phyloP scores from a whole-genome alignment of 2,797 vertebrate species.

The Alectoris magna region DNA sequence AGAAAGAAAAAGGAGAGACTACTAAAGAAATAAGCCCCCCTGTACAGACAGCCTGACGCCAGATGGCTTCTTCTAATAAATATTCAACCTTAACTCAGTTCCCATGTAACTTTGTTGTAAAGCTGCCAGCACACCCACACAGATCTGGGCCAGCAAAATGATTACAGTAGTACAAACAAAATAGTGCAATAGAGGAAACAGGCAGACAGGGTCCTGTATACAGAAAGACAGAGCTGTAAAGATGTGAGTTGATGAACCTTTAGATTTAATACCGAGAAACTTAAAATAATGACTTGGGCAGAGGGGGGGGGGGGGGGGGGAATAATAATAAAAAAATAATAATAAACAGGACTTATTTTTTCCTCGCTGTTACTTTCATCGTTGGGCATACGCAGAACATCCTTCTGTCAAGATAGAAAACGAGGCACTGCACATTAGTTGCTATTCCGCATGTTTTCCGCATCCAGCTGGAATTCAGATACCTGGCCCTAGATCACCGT shows the following conservation, averaged over 20 bases:
- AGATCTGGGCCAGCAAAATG: constrained; percentile 96
- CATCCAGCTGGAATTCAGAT: constrained; percentile 57
- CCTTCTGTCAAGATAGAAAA: constrained; percentile 61
- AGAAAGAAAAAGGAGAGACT: constrained; percentile 86
- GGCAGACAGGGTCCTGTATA: constrained; percentile 94
- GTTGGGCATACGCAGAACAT: constrained; percentile 41
- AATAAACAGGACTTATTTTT: constrained; percentile 34
- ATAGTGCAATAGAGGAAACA: constrained; percentile 92
- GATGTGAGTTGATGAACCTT: constrained; percentile 86
- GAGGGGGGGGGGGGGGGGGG: neutral
- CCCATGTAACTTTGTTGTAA: constrained; percentile 99
- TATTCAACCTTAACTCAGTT: constrained; percentile 99
- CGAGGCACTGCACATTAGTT: constrained; percentile 53
- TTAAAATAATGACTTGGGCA: constrained; percentile 75
- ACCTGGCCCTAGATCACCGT: constrained; percentile 36
- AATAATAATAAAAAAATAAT: neutral
- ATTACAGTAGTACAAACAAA: constrained; percentile 99
- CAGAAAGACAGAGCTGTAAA: constrained; percentile 87
- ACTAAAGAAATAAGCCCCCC: constrained; percentile 92
- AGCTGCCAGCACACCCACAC: constrained; percentile 98
- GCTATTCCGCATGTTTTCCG: constrained; percentile 50
- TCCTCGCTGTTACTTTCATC: constrained; percentile 56
- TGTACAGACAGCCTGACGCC: constrained; percentile 99
- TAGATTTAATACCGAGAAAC: constrained; percentile 78
- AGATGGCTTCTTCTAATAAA: constrained; percentile 99